phyloP scores from a whole-genome alignment of 2,113 vertebrate species.

The Pionites leucogaster region DNA sequence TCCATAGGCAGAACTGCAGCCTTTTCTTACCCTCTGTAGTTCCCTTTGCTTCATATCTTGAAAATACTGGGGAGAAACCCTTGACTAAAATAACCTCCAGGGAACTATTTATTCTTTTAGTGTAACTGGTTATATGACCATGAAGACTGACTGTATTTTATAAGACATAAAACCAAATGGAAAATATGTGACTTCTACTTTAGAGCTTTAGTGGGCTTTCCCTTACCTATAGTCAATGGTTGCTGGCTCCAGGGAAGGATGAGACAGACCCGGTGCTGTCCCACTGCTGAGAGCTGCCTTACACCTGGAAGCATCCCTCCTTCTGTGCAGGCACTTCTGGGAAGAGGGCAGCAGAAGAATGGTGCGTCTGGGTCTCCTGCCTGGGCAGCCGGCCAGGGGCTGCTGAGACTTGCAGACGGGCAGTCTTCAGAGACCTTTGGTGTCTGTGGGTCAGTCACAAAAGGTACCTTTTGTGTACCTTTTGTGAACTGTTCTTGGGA shows the following conservation, averaged over 20 bases:
- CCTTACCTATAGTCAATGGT: accelerated
- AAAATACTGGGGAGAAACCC: neutral
- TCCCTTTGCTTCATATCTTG: neutral
- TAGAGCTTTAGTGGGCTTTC: neutral
- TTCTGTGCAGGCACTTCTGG: neutral
- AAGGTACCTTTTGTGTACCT: neutral
- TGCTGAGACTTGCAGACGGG: neutral
- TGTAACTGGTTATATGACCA: neutral
- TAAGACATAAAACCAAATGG: neutral
- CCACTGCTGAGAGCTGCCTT: neutral
- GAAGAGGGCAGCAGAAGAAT: neutral
- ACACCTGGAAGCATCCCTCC: neutral
- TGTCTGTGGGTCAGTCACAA: neutral
- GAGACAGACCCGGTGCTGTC: neutral
- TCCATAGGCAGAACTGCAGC: neutral
- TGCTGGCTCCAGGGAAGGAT: neutral
- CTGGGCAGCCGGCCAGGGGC: accelerated
- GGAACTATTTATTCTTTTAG: neutral
- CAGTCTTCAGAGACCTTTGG: accelerated
- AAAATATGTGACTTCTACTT: neutral
- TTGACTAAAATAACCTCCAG: neutral
- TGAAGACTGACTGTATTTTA: neutral
- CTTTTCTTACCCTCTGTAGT: neutral
- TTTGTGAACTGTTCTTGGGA: neutral
- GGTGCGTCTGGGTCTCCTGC: neutral